A percentile compares a stretch with the other conserved stretches of the same genome.
These are phyloP conservation scores for Netelia virgata DNA, from an alignment of 2,888 invertebrate species.

Conservation along the genomic window DNA sequence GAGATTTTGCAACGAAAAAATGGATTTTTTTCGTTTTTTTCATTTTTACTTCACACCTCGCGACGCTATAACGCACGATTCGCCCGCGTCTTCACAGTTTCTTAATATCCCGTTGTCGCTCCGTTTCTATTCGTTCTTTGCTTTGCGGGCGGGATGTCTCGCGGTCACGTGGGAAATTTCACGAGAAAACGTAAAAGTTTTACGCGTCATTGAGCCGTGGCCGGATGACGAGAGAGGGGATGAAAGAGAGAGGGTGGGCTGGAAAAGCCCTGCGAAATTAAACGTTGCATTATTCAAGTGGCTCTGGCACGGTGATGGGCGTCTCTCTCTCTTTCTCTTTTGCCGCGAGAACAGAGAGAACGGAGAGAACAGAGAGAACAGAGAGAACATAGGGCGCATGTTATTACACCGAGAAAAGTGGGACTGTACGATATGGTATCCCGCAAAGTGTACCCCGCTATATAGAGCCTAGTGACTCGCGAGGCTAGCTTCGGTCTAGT, in stretches of 20 bases:
- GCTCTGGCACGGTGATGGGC: slow-evolving; percentile 32
- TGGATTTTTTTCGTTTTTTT: too few species aligned
- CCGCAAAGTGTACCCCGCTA: slow-evolving; percentile 16
- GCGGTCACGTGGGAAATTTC: slow-evolving; percentile 79
- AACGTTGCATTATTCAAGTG: slow-evolving; percentile 80
- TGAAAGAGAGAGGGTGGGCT: slow-evolving; percentile 35
- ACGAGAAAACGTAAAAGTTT: slow-evolving; percentile 77
- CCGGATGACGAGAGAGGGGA: slow-evolving; percentile 20
- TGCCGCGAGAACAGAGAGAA: slow-evolving; percentile 31
- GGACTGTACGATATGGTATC: slow-evolving; percentile 25
- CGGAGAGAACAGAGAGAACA: too few species aligned
- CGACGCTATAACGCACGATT: neutral
- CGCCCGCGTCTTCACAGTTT: slow-evolving; percentile 34
- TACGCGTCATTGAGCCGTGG: slow-evolving; percentile 76
- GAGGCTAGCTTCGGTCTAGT: neutral
- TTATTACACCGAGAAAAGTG: slow-evolving; percentile 65
- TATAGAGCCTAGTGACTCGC: slow-evolving; percentile 11
- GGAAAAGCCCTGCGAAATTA: slow-evolving; percentile 75
- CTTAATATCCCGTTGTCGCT: slow-evolving; percentile 41
- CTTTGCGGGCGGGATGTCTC: slow-evolving; percentile 32
- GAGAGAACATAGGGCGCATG: slow-evolving; percentile 51
- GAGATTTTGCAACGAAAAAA: too few species aligned
- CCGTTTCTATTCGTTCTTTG: neutral
- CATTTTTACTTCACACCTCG: neutral
- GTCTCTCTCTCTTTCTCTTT: slow-evolving; percentile 29